phyloP scores from a whole-genome alignment of 1,140 invertebrate genomes.

The Lethocerus indicus region DNA sequence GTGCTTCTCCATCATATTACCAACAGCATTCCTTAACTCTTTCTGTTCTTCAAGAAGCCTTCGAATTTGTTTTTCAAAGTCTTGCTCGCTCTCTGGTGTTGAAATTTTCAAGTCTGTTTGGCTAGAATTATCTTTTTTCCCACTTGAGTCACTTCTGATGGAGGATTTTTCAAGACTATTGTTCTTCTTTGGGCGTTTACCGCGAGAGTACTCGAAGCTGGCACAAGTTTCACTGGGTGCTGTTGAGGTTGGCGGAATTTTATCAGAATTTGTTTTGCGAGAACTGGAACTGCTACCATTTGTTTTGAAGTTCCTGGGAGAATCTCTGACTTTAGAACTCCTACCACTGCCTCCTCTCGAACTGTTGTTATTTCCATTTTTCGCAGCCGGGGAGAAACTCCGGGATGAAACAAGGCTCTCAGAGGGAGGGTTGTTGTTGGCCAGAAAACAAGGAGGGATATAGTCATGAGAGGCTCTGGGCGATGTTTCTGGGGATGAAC shows the following conservation, averaged over 20 bases:
- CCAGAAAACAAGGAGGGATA: slow-evolving; percentile 26
- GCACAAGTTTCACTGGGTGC: slow-evolving; percentile 38
- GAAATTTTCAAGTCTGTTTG: slow-evolving; percentile 33
- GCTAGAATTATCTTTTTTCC: slow-evolving; percentile 38
- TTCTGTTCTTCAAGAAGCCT: slow-evolving; percentile 52
- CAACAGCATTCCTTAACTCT: slow-evolving; percentile 31
- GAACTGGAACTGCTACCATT: slow-evolving; percentile 11
- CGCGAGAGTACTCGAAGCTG: too few species aligned
- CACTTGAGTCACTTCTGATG: slow-evolving; percentile 19
- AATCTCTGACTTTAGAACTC: slow-evolving; percentile 10
- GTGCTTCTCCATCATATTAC: not conserved
- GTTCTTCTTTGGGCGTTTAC: slow-evolving; percentile 27
- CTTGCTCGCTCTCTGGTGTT: slow-evolving; percentile 7
- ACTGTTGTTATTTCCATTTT: slow-evolving; percentile 16
- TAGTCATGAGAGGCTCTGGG: slow-evolving; percentile 28
- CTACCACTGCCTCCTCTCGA: slow-evolving; percentile 13
- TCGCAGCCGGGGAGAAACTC: slow-evolving; percentile 18
- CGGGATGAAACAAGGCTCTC: slow-evolving; percentile 15
- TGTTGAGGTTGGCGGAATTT: slow-evolving; percentile 17
- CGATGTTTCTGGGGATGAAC: slow-evolving; percentile 24
- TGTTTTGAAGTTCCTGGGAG: slow-evolving; percentile 11
- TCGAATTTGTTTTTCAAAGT: slow-evolving; percentile 34
- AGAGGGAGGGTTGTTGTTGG: slow-evolving; percentile 16
- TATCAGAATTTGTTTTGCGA: slow-evolving; percentile 11
- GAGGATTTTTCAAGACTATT: slow-evolving; percentile 25